phyloP scores from a whole-genome alignment of 2,888 invertebrate genomes.

The Antheraea assamensis region DNA sequence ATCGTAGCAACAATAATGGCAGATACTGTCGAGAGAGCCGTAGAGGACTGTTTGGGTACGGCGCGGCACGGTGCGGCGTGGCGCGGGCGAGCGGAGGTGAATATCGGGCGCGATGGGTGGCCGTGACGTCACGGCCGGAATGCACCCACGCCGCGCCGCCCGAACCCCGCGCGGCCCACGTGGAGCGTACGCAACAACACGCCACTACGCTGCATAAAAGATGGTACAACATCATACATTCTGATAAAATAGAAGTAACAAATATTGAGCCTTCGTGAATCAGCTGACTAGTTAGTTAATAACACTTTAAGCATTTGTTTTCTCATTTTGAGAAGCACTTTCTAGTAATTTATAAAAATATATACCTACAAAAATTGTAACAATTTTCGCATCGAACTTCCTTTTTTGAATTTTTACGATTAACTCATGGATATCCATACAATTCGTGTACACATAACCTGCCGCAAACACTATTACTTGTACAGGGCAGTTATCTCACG shows the following conservation, averaged over 20 bases:
- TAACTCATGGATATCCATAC: not conserved
- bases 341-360: not conserved
- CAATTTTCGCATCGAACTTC: not conserved
- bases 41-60: slow-evolving; percentile 52
- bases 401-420: not conserved
- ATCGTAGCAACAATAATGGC: slow-evolving; percentile 63
- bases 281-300: slow-evolving; percentile 20
- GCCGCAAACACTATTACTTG: not conserved
- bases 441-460: not conserved
- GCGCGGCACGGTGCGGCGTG: slow-evolving; percentile 33
- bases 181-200: slow-evolving; percentile 67
- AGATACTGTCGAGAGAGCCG: slow-evolving; percentile 56
- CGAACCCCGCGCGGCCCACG: slow-evolving; percentile 55
- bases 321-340: not conserved
- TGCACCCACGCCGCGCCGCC: slow-evolving; percentile 65
- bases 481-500: not conserved
- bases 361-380: not conserved
- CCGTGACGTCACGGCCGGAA: slow-evolving; percentile 81
- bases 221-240: slow-evolving; percentile 52
- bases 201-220: slow-evolving; percentile 46
- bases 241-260: slow-evolving; percentile 51
- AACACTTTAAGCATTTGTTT: not conserved
- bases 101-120: slow-evolving; percentile 79
- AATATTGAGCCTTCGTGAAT: slow-evolving; percentile 27
- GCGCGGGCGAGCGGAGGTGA: slow-evolving; percentile 63